These are phyloP conservation scores for Chrysochloris asiatica DNA, from an alignment of 2,113 vertebrate species.

Conservation along the genomic window DNA sequence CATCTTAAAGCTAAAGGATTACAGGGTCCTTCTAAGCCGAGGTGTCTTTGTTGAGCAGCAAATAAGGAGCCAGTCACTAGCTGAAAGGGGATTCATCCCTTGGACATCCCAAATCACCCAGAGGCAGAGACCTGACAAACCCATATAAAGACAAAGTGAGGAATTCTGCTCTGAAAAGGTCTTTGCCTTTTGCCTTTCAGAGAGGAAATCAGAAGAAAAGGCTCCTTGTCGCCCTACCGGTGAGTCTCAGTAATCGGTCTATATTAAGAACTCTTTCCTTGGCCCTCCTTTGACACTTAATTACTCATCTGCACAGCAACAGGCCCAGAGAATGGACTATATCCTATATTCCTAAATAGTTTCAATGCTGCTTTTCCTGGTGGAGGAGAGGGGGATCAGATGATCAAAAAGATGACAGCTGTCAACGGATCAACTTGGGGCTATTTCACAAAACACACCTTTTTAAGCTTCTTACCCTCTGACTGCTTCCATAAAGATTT, in stretches of 20 bases:
- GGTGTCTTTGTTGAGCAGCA: not conserved
- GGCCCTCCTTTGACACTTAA: not conserved
- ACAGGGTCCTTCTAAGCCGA: not conserved
- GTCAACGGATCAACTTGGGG: not conserved
- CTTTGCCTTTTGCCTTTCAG: slow-evolving; percentile 20
- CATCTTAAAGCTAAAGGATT: slow-evolving; percentile 52
- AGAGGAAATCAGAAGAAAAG: slow-evolving; percentile 68
- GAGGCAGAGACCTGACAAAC: not conserved
- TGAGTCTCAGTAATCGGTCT: not conserved
- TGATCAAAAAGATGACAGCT: not conserved
- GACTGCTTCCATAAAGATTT: too few relatives aligned
- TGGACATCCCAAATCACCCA: not conserved
- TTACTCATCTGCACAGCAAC: not conserved
- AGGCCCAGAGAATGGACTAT: not conserved
- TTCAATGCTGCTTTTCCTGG: not conserved
- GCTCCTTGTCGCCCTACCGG: not conserved
- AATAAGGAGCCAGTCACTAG: not conserved
- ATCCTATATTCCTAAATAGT: not conserved
- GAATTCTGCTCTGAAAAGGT: not conserved
- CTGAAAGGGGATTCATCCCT: slow-evolving; percentile 45
- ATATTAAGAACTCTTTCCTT: slow-evolving; percentile 51
- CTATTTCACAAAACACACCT: not conserved
- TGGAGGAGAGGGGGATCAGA: not conserved
- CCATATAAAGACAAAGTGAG: not conserved
- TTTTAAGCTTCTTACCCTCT: not conserved